Evolutionary conservation across 2,113 vertebrate genomes (phyloP).

Genomic region (Gorilla gorilla): DNA sequence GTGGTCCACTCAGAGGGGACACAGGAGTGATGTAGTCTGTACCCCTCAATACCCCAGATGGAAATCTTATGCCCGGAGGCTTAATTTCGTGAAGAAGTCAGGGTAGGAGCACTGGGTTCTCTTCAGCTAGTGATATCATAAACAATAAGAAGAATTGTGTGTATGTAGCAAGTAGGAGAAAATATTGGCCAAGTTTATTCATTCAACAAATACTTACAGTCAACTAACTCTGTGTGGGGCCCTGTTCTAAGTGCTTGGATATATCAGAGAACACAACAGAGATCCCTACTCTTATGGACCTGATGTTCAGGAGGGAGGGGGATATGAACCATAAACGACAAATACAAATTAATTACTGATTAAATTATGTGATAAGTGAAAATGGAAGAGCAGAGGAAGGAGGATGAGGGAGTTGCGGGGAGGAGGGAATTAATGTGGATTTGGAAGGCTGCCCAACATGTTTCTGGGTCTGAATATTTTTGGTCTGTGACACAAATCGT

Average conservation of each 20-base stretch:
- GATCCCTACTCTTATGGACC: neutral
- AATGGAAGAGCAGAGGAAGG: neutral
- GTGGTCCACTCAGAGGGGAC: neutral
- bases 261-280: neutral
- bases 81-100: neutral
- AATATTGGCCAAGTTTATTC: neutral
- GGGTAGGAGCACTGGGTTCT: neutral
- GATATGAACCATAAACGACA: neutral
- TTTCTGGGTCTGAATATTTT: neutral
- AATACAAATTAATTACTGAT: neutral
- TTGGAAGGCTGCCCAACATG: neutral
- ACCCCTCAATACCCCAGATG: neutral
- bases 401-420: rapidly evolving
- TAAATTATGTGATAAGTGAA: neutral
- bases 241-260: neutral
- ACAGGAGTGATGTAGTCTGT: neutral
- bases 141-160: neutral
- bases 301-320: neutral
- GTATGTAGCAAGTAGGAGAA: neutral
- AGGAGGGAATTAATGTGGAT: too few species aligned
- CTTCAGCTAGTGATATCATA: neutral
- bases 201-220: neutral
- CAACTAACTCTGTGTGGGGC: neutral
- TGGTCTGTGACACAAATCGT: neutral
- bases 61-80: neutral